Base-by-base conservation (phyloP, 2,113 vertebrate genomes). In the Oreochromis niloticus region DNA sequence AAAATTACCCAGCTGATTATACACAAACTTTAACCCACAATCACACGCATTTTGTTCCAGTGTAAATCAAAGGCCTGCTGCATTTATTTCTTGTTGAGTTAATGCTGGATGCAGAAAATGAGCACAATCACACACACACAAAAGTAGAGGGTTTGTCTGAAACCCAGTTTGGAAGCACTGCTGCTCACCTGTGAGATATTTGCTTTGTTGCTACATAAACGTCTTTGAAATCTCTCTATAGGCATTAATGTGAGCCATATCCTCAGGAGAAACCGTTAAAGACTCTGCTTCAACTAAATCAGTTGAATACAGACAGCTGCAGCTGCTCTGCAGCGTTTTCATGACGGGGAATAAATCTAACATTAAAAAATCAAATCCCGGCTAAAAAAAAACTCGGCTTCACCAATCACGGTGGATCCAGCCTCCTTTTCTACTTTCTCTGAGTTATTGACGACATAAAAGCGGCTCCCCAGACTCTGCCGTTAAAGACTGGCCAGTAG, bases 391-490 rank as follows among this genome's bases (percentile, higher is more conserved):
- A 48, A 9, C 2, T 22, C 48, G 17, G 73, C 86, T 63, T 66
- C 73, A 80, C 54, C 59, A 75, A 83, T 80, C 85, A 75, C 66
- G 39, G 9, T 63, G 19, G 57, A 89, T 87, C 54, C 73, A 55
- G 80, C 52, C 79, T 88, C 81, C 87, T 86, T 89, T 89, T 91
- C 80, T 84, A 13, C 66, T 82, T 30, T 4, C 80, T 92, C 80
- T 80, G 85, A 89, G 85, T 94, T 92, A 91, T 89, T 83, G 92
- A 81, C 34, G 17, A 88, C 86, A 87, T 94, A 84, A 91, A 94
- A 87, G 88, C 86, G 41, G 81, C 43, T 94, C 89, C 85, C 87
- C 59, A 82, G 90, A 87, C 88, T 83, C 85, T 56, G 63, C 78
- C 8, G 50, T 89, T 86, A 79, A 88, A 93, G 85, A 55, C 66